Evolutionary conservation across 2,888 invertebrate genomes (phyloP).

Genomic region (Xanthia icteritia): DNA sequence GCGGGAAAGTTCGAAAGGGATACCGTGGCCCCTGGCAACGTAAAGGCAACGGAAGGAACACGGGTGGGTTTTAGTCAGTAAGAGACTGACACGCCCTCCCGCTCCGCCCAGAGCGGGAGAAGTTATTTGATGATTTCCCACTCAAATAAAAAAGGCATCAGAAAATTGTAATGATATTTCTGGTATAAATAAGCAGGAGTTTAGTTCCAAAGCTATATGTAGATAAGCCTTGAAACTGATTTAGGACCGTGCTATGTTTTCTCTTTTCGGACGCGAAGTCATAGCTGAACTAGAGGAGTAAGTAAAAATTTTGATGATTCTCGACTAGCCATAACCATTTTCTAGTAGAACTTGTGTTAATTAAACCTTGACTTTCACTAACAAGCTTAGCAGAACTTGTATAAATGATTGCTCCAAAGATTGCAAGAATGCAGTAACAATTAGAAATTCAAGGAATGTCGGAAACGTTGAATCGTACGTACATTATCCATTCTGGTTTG

Average conservation of each 20-base stretch:
- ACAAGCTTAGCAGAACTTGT: constrained; percentile 6
- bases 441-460: constrained; percentile 70
- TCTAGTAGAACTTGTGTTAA: constrained; percentile 20
- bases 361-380: constrained; percentile 33
- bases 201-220: neutral
- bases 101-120: too few relatives aligned
- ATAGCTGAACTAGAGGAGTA: neutral
- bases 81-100: too few relatives aligned
- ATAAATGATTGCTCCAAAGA: constrained; percentile 22
- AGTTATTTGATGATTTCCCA: too few relatives aligned
- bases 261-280: neutral
- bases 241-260: neutral
- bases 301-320: neutral
- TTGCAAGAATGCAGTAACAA: constrained; percentile 47
- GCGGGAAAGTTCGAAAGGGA: too few relatives aligned
- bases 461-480: constrained; percentile 42
- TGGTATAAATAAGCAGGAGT: neutral
- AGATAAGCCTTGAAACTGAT: neutral
- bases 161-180: neutral
- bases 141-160: too few relatives aligned
- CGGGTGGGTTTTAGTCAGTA: too few relatives aligned
- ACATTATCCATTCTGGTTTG: constrained; percentile 45
- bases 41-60: too few relatives aligned
- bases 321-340: neutral
- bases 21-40: too few relatives aligned